A percentile compares a stretch with the other conserved stretches of the same genome.
phyloP scores from a whole-genome alignment of 2,797 vertebrate species.

The Lates japonicus region DNA sequence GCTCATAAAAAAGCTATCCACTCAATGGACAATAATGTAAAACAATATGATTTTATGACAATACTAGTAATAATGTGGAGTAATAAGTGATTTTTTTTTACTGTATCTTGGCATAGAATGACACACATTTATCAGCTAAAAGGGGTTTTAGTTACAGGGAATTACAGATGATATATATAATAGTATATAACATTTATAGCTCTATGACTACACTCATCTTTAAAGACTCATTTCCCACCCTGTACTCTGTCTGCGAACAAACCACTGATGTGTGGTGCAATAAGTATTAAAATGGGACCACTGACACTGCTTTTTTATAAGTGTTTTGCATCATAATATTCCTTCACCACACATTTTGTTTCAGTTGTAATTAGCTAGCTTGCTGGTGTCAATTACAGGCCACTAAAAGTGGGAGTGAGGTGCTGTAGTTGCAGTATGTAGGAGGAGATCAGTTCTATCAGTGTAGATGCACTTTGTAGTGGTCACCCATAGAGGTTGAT shows the following conservation, averaged over 20 bases:
- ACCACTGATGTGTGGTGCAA: neutral
- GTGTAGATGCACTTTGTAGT: neutral
- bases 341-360: neutral
- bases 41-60: neutral
- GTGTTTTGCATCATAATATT: neutral
- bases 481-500: neutral
- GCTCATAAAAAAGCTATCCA: no score
- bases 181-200: neutral
- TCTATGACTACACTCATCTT: neutral
- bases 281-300: neutral
- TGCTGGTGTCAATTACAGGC: neutral
- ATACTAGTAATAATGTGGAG: neutral
- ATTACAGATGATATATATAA: neutral
- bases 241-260: neutral
- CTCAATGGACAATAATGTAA: neutral
- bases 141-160: neutral
- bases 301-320: neutral
- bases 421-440: neutral
- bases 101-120: neutral
- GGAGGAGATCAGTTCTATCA: conserved; percentile 14
- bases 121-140: neutral
- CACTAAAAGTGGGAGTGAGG: conserved; percentile 17
- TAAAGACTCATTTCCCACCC: neutral
- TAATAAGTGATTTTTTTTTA: neutral
- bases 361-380: neutral